Evolutionary conservation across 2,888 invertebrate genomes (phyloP).

Genomic region (Lycocerus yunnanus): DNA sequence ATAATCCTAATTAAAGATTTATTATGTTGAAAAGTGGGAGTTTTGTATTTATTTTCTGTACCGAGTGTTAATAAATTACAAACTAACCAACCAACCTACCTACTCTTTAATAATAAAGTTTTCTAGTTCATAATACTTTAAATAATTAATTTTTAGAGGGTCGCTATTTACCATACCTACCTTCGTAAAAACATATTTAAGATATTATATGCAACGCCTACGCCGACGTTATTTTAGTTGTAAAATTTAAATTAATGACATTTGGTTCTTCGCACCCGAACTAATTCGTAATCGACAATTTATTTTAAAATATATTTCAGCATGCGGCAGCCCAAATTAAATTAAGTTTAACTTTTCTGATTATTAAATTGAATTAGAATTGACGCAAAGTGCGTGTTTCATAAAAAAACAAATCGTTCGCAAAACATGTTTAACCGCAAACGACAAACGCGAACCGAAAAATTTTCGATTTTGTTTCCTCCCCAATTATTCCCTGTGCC

Average conservation of each 20-base stretch:
- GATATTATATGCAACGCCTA: background rate
- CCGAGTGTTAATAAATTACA: background rate
- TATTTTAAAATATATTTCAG: background rate
- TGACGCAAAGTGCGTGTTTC: background rate
- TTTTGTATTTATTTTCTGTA: slow-evolving; percentile 8
- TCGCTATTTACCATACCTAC: background rate
- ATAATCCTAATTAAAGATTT: slow-evolving; percentile 12
- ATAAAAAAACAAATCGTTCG: background rate
- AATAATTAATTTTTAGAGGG: slow-evolving; percentile 13
- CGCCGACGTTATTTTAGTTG: background rate
- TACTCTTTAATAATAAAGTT: slow-evolving; percentile 12
- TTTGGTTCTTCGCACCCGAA: background rate
- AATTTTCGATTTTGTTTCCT: background rate
- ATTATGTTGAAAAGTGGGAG: slow-evolving; percentile 5
- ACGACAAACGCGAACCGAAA: background rate
- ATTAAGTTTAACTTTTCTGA: background rate
- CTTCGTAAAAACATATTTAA: background rate
- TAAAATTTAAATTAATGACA: background rate
- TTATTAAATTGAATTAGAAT: background rate
- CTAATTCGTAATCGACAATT: background rate
- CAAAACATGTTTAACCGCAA: background rate
- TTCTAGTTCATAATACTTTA: slow-evolving; percentile 10
- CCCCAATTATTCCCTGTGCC: slow-evolving; percentile 4
- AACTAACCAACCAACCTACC: slow-evolving; percentile 6
- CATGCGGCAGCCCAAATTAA: background rate